A percentile compares a stretch with the other conserved stretches of the same genome.
Evolutionary conservation across 2,888 invertebrate genomes (phyloP).

Genomic region (Venustoraphidia nigricollis): DNA sequence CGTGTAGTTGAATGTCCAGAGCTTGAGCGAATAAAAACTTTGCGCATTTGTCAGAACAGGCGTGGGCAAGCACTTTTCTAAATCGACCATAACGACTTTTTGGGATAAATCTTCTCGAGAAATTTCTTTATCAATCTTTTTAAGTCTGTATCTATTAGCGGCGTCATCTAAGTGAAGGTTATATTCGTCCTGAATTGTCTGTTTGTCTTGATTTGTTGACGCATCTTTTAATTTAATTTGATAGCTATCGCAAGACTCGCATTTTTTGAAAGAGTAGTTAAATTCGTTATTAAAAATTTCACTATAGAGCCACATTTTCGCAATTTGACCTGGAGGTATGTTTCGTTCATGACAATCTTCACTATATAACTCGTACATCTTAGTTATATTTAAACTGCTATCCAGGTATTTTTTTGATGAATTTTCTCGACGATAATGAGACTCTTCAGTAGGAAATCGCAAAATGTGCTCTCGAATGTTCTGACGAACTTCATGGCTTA

Average conservation of each 20-base stretch:
- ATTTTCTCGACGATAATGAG: conserved; percentile 10
- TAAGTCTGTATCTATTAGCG: conserved; percentile 8
- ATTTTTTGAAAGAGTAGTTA: conserved; percentile 7
- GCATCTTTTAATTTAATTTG: conserved; percentile 4
- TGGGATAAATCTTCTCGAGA: background rate
- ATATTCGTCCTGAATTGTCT: conserved; percentile 4
- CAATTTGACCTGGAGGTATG: conserved; percentile 7
- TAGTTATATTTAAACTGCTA: conserved; percentile 8
- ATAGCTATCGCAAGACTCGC: conserved; percentile 7
- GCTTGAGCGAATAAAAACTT: conserved; percentile 13
- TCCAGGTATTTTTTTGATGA: conserved; percentile 9
- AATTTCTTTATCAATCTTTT: conserved; percentile 10
- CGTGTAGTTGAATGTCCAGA: conserved; percentile 13
- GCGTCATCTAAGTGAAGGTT: conserved; percentile 10
- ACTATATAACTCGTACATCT: conserved; percentile 9
- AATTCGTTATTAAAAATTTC: conserved; percentile 11
- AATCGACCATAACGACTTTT: conserved; percentile 10
- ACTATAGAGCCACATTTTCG: conserved; percentile 10
- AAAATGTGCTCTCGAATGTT: conserved; percentile 8
- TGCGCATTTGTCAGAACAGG: conserved; percentile 10
- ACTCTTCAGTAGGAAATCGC: conserved; percentile 8
- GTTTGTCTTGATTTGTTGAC: background rate
- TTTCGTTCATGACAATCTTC: conserved; percentile 7
- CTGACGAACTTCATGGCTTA: conserved; percentile 5
- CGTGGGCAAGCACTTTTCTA: conserved; percentile 12